A percentile compares a stretch with the other conserved stretches of the same genome.
Evolutionary conservation across 2,888 invertebrate genomes (phyloP).

Genomic region (Leptinotarsa haldemani): DNA sequence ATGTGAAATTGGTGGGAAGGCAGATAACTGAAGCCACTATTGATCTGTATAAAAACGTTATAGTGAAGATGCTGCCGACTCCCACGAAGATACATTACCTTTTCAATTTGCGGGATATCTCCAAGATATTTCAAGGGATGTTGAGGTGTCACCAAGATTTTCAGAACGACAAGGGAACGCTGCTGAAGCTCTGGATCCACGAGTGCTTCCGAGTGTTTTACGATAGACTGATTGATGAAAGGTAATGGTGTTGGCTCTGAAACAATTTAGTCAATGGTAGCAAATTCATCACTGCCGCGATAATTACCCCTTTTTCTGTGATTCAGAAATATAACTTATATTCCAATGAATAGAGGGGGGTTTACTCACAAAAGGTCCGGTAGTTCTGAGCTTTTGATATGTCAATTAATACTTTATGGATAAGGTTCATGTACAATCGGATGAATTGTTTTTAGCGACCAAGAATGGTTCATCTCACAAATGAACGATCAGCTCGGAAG

Average conservation of each 20-base stretch:
- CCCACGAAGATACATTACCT: slow-evolving; percentile 91
- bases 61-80: slow-evolving; percentile 82
- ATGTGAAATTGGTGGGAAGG: slow-evolving; percentile 78
- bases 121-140: slow-evolving; percentile 86
- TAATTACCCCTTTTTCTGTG: too few species aligned
- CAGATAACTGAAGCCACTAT: slow-evolving; percentile 80
- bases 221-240: slow-evolving; percentile 84
- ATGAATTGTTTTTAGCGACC: slow-evolving; percentile 69
- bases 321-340: too few species aligned
- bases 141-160: slow-evolving; percentile 81
- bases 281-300: too few species aligned
- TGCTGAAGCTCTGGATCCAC: slow-evolving; percentile 87
- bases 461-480: slow-evolving; percentile 79
- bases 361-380: too few species aligned
- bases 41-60: slow-evolving; percentile 80
- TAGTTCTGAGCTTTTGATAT: too few species aligned
- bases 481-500: slow-evolving; percentile 81
- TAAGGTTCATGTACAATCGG: too few species aligned
- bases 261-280: too few species aligned
- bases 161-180: slow-evolving; percentile 77
- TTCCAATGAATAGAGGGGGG: too few species aligned
- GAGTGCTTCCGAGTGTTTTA: slow-evolving; percentile 87
- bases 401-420: too few species aligned
- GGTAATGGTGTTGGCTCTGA: slow-evolving; percentile 62
- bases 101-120: slow-evolving; percentile 90